Evolutionary conservation across 1,140 invertebrate species (phyloP).

Genomic region (Cecropterus lyciades): DNA sequence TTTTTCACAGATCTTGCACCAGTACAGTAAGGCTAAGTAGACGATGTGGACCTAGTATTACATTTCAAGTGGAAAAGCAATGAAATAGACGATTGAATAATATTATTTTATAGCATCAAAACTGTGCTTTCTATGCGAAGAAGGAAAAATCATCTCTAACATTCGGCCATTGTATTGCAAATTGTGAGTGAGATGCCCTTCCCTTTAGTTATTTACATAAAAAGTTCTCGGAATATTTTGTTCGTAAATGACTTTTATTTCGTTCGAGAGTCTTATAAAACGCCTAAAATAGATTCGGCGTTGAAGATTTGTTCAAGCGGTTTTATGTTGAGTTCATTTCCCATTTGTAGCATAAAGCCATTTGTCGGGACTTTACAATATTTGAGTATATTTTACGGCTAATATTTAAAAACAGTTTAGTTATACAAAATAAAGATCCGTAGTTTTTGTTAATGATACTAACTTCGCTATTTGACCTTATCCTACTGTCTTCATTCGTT

Average conservation of each 20-base stretch:
- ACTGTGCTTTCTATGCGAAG: slow-evolving; percentile 73
- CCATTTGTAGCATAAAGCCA: slow-evolving; percentile 21
- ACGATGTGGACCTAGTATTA: slow-evolving; percentile 4
- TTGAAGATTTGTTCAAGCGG: slow-evolving; percentile 32
- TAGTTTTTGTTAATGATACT: too few relatives aligned
- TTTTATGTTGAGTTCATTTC: slow-evolving; percentile 30
- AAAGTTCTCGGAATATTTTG: slow-evolving; percentile 70
- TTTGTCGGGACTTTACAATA: slow-evolving; percentile 15
- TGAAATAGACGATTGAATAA: slow-evolving; percentile 79
- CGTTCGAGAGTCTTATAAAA: slow-evolving; percentile 49
- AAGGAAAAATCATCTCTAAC: slow-evolving; percentile 78
- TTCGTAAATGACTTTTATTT: slow-evolving; percentile 73
- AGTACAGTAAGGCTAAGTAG: too few relatives aligned
- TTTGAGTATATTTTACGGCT: not conserved
- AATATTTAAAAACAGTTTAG: too few relatives aligned
- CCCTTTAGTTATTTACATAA: slow-evolving; percentile 77
- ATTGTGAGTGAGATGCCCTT: slow-evolving; percentile 76
- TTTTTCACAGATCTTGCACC: too few relatives aligned
- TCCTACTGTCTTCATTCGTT: too few relatives aligned
- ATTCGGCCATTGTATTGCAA: slow-evolving; percentile 80
- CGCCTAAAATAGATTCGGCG: slow-evolving; percentile 45
- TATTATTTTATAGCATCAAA: slow-evolving; percentile 75
- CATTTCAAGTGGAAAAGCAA: slow-evolving; percentile 66
- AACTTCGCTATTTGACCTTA: too few relatives aligned
- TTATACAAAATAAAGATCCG: too few relatives aligned